A percentile compares a stretch with the other conserved stretches of the same genome.
phyloP scores from a whole-genome alignment of 2,888 invertebrate species.

The Apotomis capreana region DNA sequence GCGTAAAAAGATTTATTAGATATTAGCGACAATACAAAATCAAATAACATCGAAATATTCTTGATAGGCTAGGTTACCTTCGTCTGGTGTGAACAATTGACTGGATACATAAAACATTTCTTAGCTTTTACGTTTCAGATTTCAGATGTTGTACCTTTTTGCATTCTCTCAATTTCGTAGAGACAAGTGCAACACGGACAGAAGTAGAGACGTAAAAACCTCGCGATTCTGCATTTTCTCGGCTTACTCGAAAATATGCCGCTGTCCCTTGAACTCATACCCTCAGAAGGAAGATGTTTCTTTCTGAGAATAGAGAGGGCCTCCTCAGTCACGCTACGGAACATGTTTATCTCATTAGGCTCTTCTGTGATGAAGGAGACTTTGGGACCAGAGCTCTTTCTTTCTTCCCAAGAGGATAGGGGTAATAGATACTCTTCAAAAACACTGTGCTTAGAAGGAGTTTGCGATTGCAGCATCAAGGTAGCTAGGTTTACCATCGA shows the following conservation, averaged over 20 bases:
- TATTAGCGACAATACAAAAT: neutral
- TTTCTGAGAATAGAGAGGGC: constrained; percentile 15
- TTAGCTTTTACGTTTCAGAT: neutral
- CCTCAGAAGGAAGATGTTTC: constrained; percentile 35
- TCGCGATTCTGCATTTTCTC: constrained; percentile 68
- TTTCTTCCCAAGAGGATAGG: constrained; percentile 83
- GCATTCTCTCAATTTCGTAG: constrained; percentile 70
- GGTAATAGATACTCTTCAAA: constrained; percentile 82
- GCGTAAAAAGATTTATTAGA: neutral
- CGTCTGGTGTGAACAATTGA: neutral
- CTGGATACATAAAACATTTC: neutral
- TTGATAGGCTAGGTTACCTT: no score
- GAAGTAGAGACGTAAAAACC: constrained; percentile 73
- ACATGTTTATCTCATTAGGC: constrained; percentile 25
- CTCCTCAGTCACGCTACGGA: constrained; percentile 20
- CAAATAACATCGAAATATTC: neutral
- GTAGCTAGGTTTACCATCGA: constrained; percentile 85
- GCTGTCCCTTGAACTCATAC: constrained; percentile 53
- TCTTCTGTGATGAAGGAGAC: constrained; percentile 47
- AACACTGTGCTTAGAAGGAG: constrained; percentile 67
- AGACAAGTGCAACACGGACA: constrained; percentile 77
- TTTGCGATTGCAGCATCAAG: constrained; percentile 72
- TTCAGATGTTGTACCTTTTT: constrained; percentile 49
- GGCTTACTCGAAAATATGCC: constrained; percentile 54
- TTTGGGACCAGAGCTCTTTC: constrained; percentile 49